These are phyloP conservation scores for Varanus salvator DNA, from an alignment of 2,113 vertebrate genomes.

Conservation along the genomic window DNA sequence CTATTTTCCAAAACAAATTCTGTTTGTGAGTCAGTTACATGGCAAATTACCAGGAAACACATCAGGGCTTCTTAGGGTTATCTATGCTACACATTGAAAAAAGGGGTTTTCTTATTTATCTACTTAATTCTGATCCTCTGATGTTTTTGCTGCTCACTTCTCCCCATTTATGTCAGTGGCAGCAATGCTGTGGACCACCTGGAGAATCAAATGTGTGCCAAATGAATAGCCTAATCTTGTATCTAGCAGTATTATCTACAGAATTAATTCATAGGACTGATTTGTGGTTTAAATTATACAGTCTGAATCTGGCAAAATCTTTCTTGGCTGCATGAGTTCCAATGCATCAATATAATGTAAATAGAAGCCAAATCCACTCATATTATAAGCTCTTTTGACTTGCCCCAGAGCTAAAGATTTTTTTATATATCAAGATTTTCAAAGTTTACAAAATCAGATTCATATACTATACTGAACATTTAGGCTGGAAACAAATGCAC, in stretches of 20 bases:
- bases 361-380: neutral
- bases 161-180: neutral
- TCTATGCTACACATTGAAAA: neutral
- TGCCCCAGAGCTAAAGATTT: slow-evolving; percentile 4
- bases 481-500: neutral
- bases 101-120: neutral
- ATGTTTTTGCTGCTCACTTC: neutral
- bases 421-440: neutral
- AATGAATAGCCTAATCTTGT: neutral
- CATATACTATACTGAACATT: neutral
- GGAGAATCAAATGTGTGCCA: neutral
- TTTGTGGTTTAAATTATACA: slow-evolving; percentile 19
- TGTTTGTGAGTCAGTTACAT: slow-evolving; percentile 14
- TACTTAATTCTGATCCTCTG: neutral
- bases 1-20: slow-evolving; percentile 14
- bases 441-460: neutral
- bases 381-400: neutral
- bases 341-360: neutral
- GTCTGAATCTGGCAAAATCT: slow-evolving; percentile 12
- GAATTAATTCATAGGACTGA: neutral
- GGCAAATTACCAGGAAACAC: slow-evolving; percentile 5
- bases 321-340: neutral
- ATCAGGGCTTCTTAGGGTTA: neutral
- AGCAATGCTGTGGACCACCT: neutral
- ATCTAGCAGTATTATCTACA: neutral